Percentiles rank a stretch among this genome's conserved stretches.
These are phyloP conservation scores for Otus scops DNA, from an alignment of 2,797 vertebrate genomes.

Conservation along the genomic window DNA sequence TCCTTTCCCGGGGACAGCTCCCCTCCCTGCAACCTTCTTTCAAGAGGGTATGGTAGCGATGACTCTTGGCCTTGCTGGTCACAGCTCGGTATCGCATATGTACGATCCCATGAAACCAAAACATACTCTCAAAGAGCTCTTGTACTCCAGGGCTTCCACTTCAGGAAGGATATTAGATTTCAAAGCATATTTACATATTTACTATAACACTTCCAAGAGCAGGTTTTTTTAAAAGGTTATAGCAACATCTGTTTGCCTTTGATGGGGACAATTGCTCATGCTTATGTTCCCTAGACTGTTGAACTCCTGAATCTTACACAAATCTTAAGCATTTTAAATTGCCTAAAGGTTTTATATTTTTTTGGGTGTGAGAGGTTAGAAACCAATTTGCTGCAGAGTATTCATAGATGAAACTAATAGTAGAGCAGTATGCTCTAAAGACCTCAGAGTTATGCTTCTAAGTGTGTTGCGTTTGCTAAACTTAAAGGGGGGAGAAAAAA, in stretches of 20 bases:
- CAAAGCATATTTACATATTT: slow-evolving; percentile 66
- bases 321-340: background rate
- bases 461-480: background rate
- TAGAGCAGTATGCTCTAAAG: background rate
- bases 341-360: background rate
- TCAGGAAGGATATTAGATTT: slow-evolving; percentile 61
- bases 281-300: background rate
- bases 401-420: background rate
- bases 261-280: slow-evolving; percentile 38
- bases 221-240: slow-evolving; percentile 27
- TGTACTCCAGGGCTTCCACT: slow-evolving; percentile 44
- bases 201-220: slow-evolving; percentile 44
- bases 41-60: background rate
- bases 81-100: background rate
- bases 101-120: slow-evolving; percentile 31
- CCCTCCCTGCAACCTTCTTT: background rate
- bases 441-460: background rate
- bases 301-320: background rate
- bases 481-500: background rate
- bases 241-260: slow-evolving; percentile 59
- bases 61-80: background rate
- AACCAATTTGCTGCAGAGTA: background rate
- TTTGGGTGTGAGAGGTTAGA: background rate
- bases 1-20: background rate
- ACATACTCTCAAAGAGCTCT: slow-evolving; percentile 57